Base-by-base conservation (phyloP, 2,113 vertebrate species). In the Cyprinus carpio region DNA sequence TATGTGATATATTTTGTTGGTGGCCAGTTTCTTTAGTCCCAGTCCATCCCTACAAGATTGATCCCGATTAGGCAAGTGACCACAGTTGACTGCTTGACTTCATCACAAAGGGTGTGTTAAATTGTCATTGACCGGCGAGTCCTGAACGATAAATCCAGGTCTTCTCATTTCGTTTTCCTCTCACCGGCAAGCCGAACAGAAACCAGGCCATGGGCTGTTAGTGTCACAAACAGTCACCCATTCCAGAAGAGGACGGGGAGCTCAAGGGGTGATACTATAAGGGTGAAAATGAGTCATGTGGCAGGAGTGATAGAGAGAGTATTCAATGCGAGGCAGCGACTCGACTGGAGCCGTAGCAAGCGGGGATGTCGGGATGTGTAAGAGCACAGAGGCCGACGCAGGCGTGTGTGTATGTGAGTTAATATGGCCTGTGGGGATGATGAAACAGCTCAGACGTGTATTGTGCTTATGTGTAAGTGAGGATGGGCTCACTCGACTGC, bases 391-490 rank as follows among this genome's bases (percentile, higher is more conserved):
- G 54, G 77, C 37, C 8, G 62, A 69, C 29, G 29, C 81, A 51
- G 46, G 11, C 75, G 46, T 58, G 81, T 58, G 75, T 65, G 76
- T 80, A 60, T 81, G 62, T 23, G 80, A 83, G 84, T 83, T 88
- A 31, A 75, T 85, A 78, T 80, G 34, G 75, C 75, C 84, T 71
- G 16, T 46, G 58, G 84, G 84, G 81, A 83, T 74, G 71, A 81
- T 86, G 75, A 79, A 83, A 83, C 81, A 88, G 81, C 87, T 88
- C 84, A 86, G 69, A 82, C 43, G 82, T 87, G 85, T 67, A 71
- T 82, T 85, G 86, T 85, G 69, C 62, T 71, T 89, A 56, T 87
- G 88, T 81, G 75, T 49, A 81, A 78, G 75, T 67, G 37, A 72
- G 65, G 75, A 87, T 85, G 75, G 79, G 80, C 29, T 84, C 86